Evolutionary conservation across 2,888 invertebrate genomes (phyloP), one percentile per base, ranked within the genome.

Genomic region (Ypsolopha sequella): DNA sequence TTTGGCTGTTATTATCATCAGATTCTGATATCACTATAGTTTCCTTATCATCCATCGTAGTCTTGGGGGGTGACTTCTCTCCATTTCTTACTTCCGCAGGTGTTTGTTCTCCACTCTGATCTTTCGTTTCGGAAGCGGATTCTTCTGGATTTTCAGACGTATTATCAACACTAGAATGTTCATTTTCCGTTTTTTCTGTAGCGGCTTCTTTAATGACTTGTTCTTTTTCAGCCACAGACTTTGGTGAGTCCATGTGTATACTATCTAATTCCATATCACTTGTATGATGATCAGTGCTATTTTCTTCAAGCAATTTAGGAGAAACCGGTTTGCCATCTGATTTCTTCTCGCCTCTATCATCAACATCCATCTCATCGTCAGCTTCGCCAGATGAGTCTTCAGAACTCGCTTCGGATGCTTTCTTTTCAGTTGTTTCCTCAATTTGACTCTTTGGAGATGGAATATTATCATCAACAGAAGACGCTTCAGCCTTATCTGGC

Each of bases 321-420:
- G 80, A 70, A 0, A 76, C 68, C 0, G 80, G 78, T 57, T 80
- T 80, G 51, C 77, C 78, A n/a, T 75, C 69, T 51, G 77, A 69
- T 51, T 75, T 80, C 39, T 67, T 70, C 51, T 66, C 69, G 47
- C 87, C 82, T 41, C 89, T 88, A 6, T 85, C 74, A 65, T 90
- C 90, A 38, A 89, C 89, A 57, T 91, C 91, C 90, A 91, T 90
- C 66, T 91, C 91, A 66, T 91, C 90, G 61, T 91, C 90, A 34
- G 91, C 90, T 65, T 91, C 91, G 0, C 90, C 90, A 7, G 89
- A 90, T 0, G 90, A 90, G 65, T 90, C 90, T 66, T 90, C 90
- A 0, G 86, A 85, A 58, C 80, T 86, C 38, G 81, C 89, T 41
- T 87, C 88, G 0, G 87, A 85, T 57, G 76, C 73, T 55, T 77